Percentiles rank a stretch among this genome's conserved stretches.
These are phyloP conservation scores for Nemoura dubitans DNA, from an alignment of 2,888 invertebrate genomes.

Conservation along the genomic window DNA sequence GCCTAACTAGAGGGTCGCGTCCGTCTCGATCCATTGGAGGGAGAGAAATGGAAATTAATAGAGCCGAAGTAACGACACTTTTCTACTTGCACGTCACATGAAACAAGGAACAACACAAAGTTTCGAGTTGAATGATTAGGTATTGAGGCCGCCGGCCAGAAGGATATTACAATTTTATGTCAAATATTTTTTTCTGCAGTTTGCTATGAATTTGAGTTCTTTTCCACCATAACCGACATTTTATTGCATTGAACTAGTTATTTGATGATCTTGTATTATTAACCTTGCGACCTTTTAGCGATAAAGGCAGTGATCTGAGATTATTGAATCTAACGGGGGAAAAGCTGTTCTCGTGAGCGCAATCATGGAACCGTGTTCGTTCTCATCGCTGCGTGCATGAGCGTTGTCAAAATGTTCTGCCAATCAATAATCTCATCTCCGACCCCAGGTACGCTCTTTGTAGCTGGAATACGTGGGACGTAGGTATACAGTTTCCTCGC, in stretches of 20 bases:
- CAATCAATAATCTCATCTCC: background rate
- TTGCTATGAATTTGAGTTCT: background rate
- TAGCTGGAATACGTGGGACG: background rate
- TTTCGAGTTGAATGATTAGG: background rate
- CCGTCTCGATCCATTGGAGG: conserved; percentile 27
- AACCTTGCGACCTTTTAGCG: background rate
- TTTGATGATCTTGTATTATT: conserved; percentile 2
- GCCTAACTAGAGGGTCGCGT: background rate
- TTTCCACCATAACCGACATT: background rate
- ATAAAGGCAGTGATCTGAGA: background rate
- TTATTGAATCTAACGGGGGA: background rate
- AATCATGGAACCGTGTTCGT: background rate
- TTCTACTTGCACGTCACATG: background rate
- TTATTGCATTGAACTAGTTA: background rate
- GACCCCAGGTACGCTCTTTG: background rate
- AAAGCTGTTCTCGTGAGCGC: background rate
- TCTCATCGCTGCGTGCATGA: background rate
- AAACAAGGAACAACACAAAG: background rate
- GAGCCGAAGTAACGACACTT: conserved; percentile 12
- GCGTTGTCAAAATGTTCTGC: background rate
- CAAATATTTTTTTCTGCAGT: background rate
- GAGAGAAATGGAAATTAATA: conserved; percentile 12
- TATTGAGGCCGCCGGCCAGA: conserved; percentile 8
- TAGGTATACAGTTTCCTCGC: no score
- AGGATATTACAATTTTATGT: background rate